Base-by-base conservation (phyloP, 2,888 invertebrate species). In the Alloplasta piceator region DNA sequence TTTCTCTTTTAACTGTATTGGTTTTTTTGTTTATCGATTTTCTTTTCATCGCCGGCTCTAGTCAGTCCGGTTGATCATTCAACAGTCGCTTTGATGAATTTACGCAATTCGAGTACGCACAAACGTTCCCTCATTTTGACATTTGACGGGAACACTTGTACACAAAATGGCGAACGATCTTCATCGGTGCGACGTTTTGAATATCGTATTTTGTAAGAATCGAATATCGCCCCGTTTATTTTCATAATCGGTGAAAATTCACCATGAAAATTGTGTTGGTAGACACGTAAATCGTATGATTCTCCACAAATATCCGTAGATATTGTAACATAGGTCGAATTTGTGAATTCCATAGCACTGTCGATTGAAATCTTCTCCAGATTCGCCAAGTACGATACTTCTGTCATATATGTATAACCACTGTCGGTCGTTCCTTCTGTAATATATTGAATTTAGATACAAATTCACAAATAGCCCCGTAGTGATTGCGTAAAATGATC, bases 41-140 rank as follows among this genome's bases (percentile, higher is more conserved):
- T 9, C n/a, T 46, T 63, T 64, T 48, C 36, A 36, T 46, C 9
- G 14, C 6, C 52, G 50, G 7, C 4, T 66, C 39, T 14, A 14
- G 36, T 64, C 7, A 39, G 4, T 5, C 9, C 14, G 52, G 50
- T 41, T 6, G n/a, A 66, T 66, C 52, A 66, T 66, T 66, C 14
- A 66, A 39, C 50, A 38, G 14, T 5, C 12, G 6, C 14, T 26
- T 52, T 52, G 39, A 52, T 36, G 12, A 66, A 66, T 6, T 52
- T 16, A 64, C 38, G 64, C 48, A 50, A 39, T 38, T 52, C 9
- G 6, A n/a, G 38, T 3, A 12, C 14, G 6, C 9, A 39, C 38
- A n/a, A 36, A 52, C 5, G 6, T 9, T 12, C 6, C 50, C 7
- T 4, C 12, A n/a, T 12, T 12, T n/a, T n/a, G n/a, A n/a, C n/a